Base-by-base conservation (phyloP, 2,888 invertebrate species). In the Sympetrum striolatum region DNA sequence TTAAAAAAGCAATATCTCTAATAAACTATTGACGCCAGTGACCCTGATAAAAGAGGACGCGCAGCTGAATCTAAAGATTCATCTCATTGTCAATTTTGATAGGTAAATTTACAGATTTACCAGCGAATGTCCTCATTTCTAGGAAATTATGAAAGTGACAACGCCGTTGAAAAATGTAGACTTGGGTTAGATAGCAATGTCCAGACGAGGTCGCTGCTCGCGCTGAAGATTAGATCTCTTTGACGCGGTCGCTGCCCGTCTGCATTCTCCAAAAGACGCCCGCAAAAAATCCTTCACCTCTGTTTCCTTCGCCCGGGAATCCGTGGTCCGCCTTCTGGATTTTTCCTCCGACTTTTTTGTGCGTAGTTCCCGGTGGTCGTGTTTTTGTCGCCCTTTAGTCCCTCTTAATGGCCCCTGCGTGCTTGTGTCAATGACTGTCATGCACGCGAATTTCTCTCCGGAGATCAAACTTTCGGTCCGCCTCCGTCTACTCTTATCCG, bases 371-470 rank as follows among this genome's bases (percentile, higher is more conserved):
- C 64, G 60, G 35, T 86, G 73, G 73, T 31, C 73, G 73, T 12
- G n/a, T 86, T 86, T 86, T 35, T 60, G 86, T 37, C 64, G 22
- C 58, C 60, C n/a, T 53, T 60, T 22, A 53, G 31, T 82, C 82
- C 82, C n/a, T 48, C 60, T 4, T 60, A 86, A 64, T 60, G 60
- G 86, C n/a, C 86, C 60, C 60, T 86, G 86, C 64, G 86, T 64
- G 86, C 31, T 64, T 60, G 86, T 86, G 86, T 86, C 86, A 86
- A 86, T 86, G 86, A 86, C 86, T 86, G 86, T 64, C 86, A 35
- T 64, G 86, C 86, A 86, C 86, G 86, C 86, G 86, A 86, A 86
- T 86, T 53, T 5, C 15, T 5, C 15, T 18, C 18, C 35, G 86
- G 60, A 35, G 35, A 58, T 25, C 25, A 0, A n/a, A 25, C 80